Conservation (phyloP, 2,888 invertebrate species). For the Pseudoips prasinana region DNA sequence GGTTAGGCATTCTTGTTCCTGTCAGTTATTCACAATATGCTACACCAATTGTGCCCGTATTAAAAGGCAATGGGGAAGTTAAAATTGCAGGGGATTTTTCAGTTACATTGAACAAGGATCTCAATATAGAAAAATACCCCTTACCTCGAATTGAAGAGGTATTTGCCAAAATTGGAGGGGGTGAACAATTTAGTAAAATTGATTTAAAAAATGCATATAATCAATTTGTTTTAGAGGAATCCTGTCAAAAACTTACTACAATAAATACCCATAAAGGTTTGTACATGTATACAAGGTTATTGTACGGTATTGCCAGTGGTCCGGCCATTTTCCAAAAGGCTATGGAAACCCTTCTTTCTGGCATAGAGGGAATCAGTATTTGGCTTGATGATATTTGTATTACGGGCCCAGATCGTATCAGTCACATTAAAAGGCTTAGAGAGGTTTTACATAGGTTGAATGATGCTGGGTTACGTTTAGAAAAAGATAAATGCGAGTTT, state of each 20-base stretch:
- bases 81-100: conserved; percentile 16
- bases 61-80: conserved; percentile 18
- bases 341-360: conserved; percentile 33
- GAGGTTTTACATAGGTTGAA: conserved; percentile 19
- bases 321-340: conserved; percentile 45
- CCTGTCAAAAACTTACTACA: conserved; percentile 22
- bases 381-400: conserved; percentile 35
- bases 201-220: conserved; percentile 20
- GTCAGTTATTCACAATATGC: not conserved
- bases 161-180: not conserved
- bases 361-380: conserved; percentile 23
- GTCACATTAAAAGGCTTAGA: conserved; percentile 9
- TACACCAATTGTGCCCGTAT: conserved; percentile 21
- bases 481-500: conserved; percentile 4
- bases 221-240: conserved; percentile 11
- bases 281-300: conserved; percentile 32
- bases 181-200: conserved; percentile 1
- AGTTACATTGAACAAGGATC: conserved; percentile 28
- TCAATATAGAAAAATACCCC: conserved; percentile 25
- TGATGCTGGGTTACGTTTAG: conserved; percentile 15
- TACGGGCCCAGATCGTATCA: conserved; percentile 10
- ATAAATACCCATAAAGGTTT: conserved; percentile 37
- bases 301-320: conserved; percentile 38
- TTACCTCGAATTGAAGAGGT: conserved; percentile 28
- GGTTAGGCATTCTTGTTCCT: not conserved